phyloP scores from a whole-genome alignment of 2,888 invertebrate genomes.

The Dasysyrphus albostriatus region DNA sequence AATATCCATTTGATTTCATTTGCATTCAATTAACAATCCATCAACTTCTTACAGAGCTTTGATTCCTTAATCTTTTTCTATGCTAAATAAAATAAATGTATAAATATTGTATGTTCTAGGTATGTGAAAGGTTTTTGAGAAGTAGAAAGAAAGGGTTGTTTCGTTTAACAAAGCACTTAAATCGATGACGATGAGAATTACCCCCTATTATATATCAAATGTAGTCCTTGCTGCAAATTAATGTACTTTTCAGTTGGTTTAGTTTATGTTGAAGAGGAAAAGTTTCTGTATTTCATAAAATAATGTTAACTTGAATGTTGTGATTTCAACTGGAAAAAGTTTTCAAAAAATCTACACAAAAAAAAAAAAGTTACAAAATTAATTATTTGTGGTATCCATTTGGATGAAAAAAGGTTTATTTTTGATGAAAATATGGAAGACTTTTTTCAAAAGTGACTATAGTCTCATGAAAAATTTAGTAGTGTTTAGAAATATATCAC shows the following conservation, averaged over 20 bases:
- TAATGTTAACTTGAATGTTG: conserved; percentile 12
- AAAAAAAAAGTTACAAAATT: conserved; percentile 47
- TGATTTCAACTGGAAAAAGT: conserved; percentile 55
- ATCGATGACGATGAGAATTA: conserved; percentile 29
- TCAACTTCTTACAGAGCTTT: conserved; percentile 77
- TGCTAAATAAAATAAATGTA: not conserved
- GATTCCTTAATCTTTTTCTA: conserved; percentile 72
- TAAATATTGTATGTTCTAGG: not conserved
- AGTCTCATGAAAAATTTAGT: conserved; percentile 65
- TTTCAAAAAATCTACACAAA: conserved; percentile 39
- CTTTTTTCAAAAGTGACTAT: conserved; percentile 42
- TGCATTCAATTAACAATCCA: conserved; percentile 79
- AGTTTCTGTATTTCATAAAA: conserved; percentile 17
- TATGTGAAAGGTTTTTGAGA: not conserved
- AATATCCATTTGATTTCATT: conserved; percentile 78
- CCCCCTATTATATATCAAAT: conserved; percentile 38
- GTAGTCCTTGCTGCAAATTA: not conserved
- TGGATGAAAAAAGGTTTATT: not conserved
- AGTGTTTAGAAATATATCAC: conserved; percentile 12
- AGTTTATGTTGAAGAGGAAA: conserved; percentile 21
- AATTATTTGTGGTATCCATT: conserved; percentile 23
- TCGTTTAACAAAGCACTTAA: conserved; percentile 44
- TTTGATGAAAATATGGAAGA: conserved; percentile 5
- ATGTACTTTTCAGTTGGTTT: conserved; percentile 29
- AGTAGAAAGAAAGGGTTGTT: conserved; percentile 14